Base-by-base conservation (phyloP, 2,797 vertebrate species). In the Toxotes lorentzi region DNA sequence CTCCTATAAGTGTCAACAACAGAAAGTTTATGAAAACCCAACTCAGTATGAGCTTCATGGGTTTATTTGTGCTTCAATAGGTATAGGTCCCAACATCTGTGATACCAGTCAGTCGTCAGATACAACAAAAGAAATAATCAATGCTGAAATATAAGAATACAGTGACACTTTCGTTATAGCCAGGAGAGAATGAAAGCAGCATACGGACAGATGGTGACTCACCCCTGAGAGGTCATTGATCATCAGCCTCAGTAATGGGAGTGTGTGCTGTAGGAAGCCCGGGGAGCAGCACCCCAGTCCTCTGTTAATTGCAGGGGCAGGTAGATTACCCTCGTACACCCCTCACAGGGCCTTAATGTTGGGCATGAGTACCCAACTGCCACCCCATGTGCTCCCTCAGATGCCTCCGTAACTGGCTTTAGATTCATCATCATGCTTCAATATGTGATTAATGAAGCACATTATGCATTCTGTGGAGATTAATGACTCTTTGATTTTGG, bases 281-380 rank as follows among this genome's bases (percentile, higher is more conserved):
- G 74, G 87, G 82, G 88, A 85, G 88, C 82, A 78, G 77, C 90
- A 81, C 87, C 89, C 83, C 79, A 82, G 85, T 86, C 91, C 87
- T 89, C 84, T 72, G 87, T 92, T 94, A 95, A 95, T 94, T 94
- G 90, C 91, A 68, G 92, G 92, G 88, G 89, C 93, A 94, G 87
- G 81, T 89, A 91, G 82, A 93, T 91, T 92, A 93, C 87, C 93
- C 90, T 90, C 83, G 86, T 7, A 41, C 67, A 58, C 83, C 86
- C 87, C 90, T 86, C 75, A 70, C 88, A 83, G 82, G 73, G 82
- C 82, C 80, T 56, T 83, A 76, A 84, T 79, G 80, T 76, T 75
- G 79, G 87, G 86, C 84, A 74, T 17, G 10, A 75, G 71, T 45
- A 79, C 74, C 84, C 74, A 64, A 51, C 14, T n/a, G 64, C 64